Evolutionary conservation across 2,113 vertebrate genomes (phyloP).

Genomic region (Tragelaphus scriptus): DNA sequence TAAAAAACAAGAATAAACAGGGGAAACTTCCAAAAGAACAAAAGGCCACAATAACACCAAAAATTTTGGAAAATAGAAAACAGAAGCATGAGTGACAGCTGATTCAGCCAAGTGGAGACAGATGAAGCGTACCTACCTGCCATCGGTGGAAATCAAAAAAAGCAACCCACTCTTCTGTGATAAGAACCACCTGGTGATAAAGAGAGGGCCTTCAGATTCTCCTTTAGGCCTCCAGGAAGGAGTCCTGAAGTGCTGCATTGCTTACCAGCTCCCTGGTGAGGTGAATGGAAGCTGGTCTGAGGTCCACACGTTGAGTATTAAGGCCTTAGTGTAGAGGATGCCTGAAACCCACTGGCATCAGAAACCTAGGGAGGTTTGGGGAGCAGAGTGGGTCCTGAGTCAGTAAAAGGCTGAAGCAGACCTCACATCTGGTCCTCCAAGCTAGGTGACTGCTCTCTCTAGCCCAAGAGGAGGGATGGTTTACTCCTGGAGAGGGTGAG

Average conservation of each 20-base stretch:
- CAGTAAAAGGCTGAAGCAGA: not conserved
- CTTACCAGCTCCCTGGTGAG: not conserved
- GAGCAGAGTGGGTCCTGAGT: not conserved
- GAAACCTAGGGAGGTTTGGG: not conserved
- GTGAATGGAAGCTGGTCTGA: not conserved
- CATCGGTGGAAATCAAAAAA: not conserved
- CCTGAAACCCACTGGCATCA: not conserved
- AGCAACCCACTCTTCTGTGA: accelerated
- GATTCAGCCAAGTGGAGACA: too few relatives aligned
- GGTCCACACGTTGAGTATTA: not conserved
- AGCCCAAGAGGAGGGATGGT: not conserved
- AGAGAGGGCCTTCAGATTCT: not conserved
- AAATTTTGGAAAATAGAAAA: not conserved
- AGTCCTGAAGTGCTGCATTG: not conserved
- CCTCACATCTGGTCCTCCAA: not conserved
- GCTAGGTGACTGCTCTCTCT: not conserved
- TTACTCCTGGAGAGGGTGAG: not conserved
- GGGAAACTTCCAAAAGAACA: not conserved
- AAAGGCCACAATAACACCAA: not conserved
- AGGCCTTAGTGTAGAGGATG: not conserved
- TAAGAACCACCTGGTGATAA: not conserved
- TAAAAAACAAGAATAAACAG: not conserved
- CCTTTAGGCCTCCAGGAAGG: accelerated
- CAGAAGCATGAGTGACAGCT: not conserved
- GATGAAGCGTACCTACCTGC: not conserved